These are phyloP conservation scores for Muscicapa striata DNA, from an alignment of 2,797 vertebrate species.

Conservation along the genomic window DNA sequence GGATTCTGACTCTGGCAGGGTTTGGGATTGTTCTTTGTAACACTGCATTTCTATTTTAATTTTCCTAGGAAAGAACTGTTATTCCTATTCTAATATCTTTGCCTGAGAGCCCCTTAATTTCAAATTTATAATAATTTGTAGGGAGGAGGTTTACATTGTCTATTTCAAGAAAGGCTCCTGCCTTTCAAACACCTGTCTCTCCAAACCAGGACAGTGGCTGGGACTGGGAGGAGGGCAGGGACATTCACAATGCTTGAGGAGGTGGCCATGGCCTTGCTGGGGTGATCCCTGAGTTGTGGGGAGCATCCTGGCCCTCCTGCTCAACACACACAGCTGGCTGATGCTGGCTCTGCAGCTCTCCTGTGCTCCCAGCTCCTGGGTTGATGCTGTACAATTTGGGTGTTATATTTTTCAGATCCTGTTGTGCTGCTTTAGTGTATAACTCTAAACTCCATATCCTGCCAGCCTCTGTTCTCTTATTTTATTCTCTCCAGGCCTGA, in stretches of 20 bases:
- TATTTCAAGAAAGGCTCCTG: too few species aligned
- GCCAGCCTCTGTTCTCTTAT: neutral
- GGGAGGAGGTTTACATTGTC: too few species aligned
- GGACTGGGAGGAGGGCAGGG: neutral
- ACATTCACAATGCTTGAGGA: neutral
- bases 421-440: too few species aligned
- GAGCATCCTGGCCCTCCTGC: neutral
- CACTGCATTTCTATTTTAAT: too few species aligned
- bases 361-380: neutral
- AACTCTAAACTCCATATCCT: neutral
- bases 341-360: neutral
- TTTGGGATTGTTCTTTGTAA: too few species aligned
- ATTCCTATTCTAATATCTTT: too few species aligned
- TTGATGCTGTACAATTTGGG: neutral
- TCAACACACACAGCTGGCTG: neutral
- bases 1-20: too few species aligned
- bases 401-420: neutral
- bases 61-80: too few species aligned
- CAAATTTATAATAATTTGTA: too few species aligned
- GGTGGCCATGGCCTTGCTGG: neutral
- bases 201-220: neutral
- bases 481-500: neutral
- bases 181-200: too few species aligned
- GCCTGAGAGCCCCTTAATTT: too few species aligned
- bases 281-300: accelerated